Base-by-base conservation (phyloP, 2,797 vertebrate genomes). In the Gymnoscopelus braueri region DNA sequence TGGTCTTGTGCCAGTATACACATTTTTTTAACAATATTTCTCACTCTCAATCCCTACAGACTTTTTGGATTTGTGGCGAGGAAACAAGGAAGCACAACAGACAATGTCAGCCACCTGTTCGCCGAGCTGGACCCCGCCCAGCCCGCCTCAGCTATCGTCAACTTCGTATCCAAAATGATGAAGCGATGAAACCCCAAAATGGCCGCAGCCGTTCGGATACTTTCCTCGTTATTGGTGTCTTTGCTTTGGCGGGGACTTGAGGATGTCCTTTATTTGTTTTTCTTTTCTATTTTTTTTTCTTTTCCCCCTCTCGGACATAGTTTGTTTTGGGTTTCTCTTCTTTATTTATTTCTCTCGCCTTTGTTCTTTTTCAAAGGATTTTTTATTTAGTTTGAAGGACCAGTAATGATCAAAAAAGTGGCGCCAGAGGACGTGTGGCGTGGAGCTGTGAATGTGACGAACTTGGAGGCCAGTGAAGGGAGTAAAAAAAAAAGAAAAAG, bases 61-160 rank as follows among this genome's bases (percentile, higher is more conserved):
- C 93, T 99, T 63, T 99, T 99, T 0, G 98, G 97, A 76, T 99
- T 99, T 0, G 96, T 99, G 60, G 98, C 98, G 15, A 91, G 97
- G 86, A 99, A 99, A 89, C 97, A 98, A 92, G 98, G 97, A 88
- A 99, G 98, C 92, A 97, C 95, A 87, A 98, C 97, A 5, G 98
- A 99, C 94, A 99, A 99, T n/a, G 92, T 98, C 75, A 98, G 96
- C 88, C 98, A 99, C 90, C 95, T 99, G 83, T 99, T 99, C n/a
- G 97, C 98, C 0, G 98, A 99, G 92, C 92, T 97, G 75, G 97
- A 98, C 74, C 95, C 95, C 0, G 95, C 95, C 68, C 97, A 99
- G 86, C 97, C 97, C 0, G 97, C 97, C 68, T 92, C 94, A 0
- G 96, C 96, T 91, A 99, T 99, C 0, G 95, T 97, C 92, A 95